Conservation (phyloP, 2,113 vertebrate species). For the Dryoscopus gambensis region DNA sequence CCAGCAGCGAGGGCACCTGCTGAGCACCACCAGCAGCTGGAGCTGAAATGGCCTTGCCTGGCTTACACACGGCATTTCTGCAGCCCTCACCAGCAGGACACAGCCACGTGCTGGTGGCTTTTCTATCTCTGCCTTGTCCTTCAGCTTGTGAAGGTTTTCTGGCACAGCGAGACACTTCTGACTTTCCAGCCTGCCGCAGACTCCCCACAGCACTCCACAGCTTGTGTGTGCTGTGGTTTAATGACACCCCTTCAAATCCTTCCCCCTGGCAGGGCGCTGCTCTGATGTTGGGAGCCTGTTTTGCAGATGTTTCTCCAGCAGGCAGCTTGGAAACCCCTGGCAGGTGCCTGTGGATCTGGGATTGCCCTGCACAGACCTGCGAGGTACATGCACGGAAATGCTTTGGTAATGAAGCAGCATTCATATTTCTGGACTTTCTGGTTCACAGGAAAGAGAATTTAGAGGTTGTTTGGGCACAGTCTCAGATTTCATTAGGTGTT, state of each 20-base stretch:
- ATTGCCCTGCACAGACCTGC: not conserved
- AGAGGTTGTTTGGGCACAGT: not conserved
- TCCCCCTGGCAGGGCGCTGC: not conserved
- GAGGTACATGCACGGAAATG: not conserved
- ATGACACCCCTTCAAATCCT: not conserved
- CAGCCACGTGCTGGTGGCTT: not conserved
- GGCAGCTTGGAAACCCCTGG: not conserved
- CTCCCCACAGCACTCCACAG: not conserved
- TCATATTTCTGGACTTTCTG: not conserved
- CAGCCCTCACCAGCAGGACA: not conserved
- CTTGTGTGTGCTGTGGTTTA: not conserved
- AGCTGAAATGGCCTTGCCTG: not conserved
- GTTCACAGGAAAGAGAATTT: not conserved
- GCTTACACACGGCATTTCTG: not conserved
- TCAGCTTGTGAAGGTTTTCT: not conserved
- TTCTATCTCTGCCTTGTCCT: not conserved
- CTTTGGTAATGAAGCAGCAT: not conserved
- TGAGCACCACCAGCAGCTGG: not conserved
- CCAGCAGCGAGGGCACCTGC: not conserved
- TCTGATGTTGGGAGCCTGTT: not conserved
- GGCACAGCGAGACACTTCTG: not conserved
- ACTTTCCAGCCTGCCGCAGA: not conserved
- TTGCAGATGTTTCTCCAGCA: not conserved
- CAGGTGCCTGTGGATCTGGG: not conserved
- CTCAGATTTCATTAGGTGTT: not conserved